A percentile compares a stretch with the other conserved stretches of the same genome.
Evolutionary conservation across 2,888 invertebrate species (phyloP).

Genomic region (Drosophila borealis): DNA sequence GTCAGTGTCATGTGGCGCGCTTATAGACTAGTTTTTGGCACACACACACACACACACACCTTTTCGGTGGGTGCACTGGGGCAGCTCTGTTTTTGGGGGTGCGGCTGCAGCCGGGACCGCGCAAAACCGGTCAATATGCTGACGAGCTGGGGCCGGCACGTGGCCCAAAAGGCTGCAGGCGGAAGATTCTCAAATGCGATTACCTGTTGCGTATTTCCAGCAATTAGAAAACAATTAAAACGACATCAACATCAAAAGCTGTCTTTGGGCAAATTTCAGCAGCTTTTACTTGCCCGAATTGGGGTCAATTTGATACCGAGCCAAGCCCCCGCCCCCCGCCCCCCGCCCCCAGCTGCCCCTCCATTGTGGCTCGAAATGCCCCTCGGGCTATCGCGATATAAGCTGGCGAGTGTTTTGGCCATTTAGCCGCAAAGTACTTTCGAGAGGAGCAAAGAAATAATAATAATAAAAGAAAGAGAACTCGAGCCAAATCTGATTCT

Average conservation of each 20-base stretch:
- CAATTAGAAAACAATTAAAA: conserved; percentile 77
- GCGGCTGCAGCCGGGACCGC: background rate
- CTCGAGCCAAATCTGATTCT: conserved; percentile 12
- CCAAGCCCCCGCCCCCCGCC: background rate
- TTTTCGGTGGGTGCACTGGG: background rate
- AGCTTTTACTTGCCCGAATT: conserved; percentile 20
- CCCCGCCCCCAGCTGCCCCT: background rate
- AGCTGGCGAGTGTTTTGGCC: conserved; percentile 3
- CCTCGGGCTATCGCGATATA: conserved; percentile 17
- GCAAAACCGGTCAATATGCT: conserved; percentile 56
- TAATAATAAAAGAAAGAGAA: background rate
- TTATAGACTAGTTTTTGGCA: conserved; percentile 75
- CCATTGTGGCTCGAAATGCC: background rate
- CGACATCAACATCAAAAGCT: conserved; percentile 47
- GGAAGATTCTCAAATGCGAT: conserved; percentile 21
- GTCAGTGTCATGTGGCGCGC: conserved; percentile 81
- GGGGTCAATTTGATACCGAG: conserved; percentile 50
- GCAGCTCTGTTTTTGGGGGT: conserved; percentile 1
- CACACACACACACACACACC: conserved; percentile 37
- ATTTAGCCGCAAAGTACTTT: conserved; percentile 18
- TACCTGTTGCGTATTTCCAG: conserved; percentile 1
- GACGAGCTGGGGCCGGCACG: conserved; percentile 52
- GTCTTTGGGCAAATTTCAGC: conserved; percentile 30
- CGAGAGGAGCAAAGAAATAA: conserved; percentile 1
- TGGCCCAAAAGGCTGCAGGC: conserved; percentile 20